Base-by-base conservation (phyloP, 2,113 vertebrate species). In the Lynx canadensis region DNA sequence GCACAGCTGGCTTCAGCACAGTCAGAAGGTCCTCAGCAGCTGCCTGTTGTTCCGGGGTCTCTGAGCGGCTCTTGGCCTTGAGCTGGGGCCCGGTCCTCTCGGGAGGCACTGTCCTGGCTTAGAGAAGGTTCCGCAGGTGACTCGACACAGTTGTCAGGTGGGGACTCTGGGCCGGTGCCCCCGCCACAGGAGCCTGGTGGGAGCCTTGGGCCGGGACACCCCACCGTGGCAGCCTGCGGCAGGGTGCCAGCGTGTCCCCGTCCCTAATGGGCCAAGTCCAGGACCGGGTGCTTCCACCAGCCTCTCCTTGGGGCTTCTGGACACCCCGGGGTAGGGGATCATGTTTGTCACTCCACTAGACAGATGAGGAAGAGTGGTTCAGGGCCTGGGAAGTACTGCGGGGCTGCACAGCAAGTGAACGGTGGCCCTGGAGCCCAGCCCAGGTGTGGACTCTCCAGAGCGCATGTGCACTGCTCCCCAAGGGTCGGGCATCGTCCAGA, bases 231-330 rank as follows among this genome's bases (percentile, higher is more conserved):
- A 73, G 18, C 55, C 74, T 38, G 16, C 5, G 33, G 66, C 5
- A 10, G n/a, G 25, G 13, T 3, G 4, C 14, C 3, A 0, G 6
- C 6, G 5, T 18, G n/a, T 82, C n/a, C 52, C 41, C 8, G 11
- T n/a, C 25, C 50, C 21, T 33, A 12, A 6, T 68, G n/a, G 52
- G 71, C 71, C 33, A 48, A 63, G 63, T 15, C 8, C 11, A 2
- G 65, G n/a, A 12, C 23, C 19, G 1, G 48, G 18, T 12, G 33
- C 27, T 79, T 78, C 65, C 7, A 14, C 63, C 79, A 85, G 3
- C 36, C n/a, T 90, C 36, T 74, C 4, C 0, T 48, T 19, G 45
- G 76, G 80, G 85, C 55, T 25, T 87, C 50, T 87, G 65, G 78
- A 25, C 57, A 71, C 52, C 9, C 19, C 65, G 45, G 5, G n/a